Conservation (phyloP, 2,888 invertebrate genomes). For the Hedychridium roseum region DNA sequence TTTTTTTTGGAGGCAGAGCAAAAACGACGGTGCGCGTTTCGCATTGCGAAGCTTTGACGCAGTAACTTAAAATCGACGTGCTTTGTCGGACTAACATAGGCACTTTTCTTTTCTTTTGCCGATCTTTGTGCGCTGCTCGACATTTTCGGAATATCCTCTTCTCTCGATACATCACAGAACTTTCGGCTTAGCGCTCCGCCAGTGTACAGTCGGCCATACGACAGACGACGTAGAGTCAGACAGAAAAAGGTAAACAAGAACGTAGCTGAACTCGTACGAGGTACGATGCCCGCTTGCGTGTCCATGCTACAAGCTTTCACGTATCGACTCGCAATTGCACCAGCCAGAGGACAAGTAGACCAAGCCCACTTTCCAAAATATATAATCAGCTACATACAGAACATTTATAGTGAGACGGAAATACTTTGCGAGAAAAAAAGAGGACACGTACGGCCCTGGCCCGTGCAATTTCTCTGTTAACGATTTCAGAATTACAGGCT, state of each 20-base stretch:
- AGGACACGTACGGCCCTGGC: no score
- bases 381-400: no score
- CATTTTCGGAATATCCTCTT: background rate
- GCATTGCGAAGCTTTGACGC: no score
- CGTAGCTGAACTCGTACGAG: slow-evolving; percentile 30
- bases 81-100: background rate
- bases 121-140: background rate
- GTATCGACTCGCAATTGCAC: slow-evolving; percentile 34
- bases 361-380: slow-evolving; percentile 23
- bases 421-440: no score
- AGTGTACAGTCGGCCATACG: slow-evolving; percentile 7
- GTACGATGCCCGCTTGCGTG: slow-evolving; percentile 31
- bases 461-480: no score
- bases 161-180: background rate
- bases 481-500: no score
- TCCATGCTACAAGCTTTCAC: slow-evolving; percentile 24
- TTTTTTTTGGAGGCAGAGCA: no score
- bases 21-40: no score
- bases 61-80: background rate
- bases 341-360: no score
- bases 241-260: slow-evolving; percentile 40
- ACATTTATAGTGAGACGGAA: no score
- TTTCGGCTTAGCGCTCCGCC: background rate
- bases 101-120: background rate
- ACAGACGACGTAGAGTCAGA: slow-evolving; percentile 34